Base-by-base conservation (phyloP, 2,797 vertebrate genomes). In the Tolypeutes matacus region DNA sequence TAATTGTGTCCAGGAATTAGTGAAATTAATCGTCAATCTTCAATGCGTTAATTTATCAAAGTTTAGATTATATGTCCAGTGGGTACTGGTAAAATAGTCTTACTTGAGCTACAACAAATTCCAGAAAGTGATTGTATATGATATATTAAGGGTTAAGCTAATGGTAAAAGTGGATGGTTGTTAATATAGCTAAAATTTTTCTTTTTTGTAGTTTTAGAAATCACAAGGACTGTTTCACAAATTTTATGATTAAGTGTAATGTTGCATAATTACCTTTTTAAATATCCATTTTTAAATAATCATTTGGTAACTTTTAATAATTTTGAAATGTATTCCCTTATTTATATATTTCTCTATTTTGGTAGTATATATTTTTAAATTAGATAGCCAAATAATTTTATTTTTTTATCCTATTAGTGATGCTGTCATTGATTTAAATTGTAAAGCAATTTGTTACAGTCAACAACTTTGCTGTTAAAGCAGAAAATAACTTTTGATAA, bases 321-420 rank as follows among this genome's bases (percentile, higher is more conserved):
- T 92, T 95, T 93, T 78, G 27, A 86, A 92, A 51, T 92, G 10
- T 88, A 39, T 95, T 90, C 87, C 84, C 23, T 65, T 85, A 84
- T 65, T 77, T 10, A 81, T 76, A 9, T 39, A 46, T 62, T 21
- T 80, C 73, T 4, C 31, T 84, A 86, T 36, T 15, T 93, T 69
- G 39, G 51, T 84, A 96, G 75, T 89, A 34, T 75, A 36, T 78
- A 69, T 85, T 89, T 87, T 81, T 29, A 78, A 69, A 60, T 67
- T 91, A 83, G 49, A 85, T 81, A 93, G 46, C 6, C 13, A 72
- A 90, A 81, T n/a, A 56, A 5, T 49, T 83, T 83, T 81, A 60
- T 70, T 92, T 89, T 89, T 85, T 88, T 2, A 89, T 92, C 86
- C 49, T 77, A 4, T 84, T 80, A 92, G 70, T 77, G 31, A 83